Conservation (phyloP, 2,888 invertebrate species). For the Phytoseiulus persimilis region DNA sequence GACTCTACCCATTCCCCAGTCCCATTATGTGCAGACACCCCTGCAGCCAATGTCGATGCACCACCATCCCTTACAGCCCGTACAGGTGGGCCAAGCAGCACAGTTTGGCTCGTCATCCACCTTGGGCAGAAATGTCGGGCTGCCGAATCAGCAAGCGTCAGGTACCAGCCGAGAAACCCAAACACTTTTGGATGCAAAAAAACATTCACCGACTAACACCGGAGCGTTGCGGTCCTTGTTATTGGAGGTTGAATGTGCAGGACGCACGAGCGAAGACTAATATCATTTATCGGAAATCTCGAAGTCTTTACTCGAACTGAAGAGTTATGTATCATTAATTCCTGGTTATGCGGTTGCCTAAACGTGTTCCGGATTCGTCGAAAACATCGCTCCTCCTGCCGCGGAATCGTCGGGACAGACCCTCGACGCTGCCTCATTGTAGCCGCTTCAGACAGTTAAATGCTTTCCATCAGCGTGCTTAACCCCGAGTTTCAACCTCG, state of each 20-base stretch:
- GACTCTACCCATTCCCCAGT: conserved; percentile 26
- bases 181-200: conserved; percentile 36
- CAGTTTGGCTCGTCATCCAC: not conserved
- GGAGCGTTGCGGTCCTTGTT: not conserved
- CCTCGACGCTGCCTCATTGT: too few species aligned
- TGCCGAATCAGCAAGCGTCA: conserved; percentile 31
- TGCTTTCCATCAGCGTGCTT: too few species aligned
- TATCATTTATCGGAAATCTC: not conserved
- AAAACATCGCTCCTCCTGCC: too few species aligned
- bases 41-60: not conserved
- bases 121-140: not conserved
- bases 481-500: too few species aligned
- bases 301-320: too few species aligned
- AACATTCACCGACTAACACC: not conserved
- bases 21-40: not conserved
- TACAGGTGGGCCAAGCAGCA: not conserved
- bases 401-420: too few species aligned
- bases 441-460: too few species aligned
- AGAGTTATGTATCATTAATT: too few species aligned
- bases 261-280: not conserved
- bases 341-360: too few species aligned
- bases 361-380: too few species aligned
- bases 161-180: conserved; percentile 31
- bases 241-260: not conserved
- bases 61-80: not conserved